phyloP scores from a whole-genome alignment of 2,888 invertebrate species.

The Daptonema setosum region DNA sequence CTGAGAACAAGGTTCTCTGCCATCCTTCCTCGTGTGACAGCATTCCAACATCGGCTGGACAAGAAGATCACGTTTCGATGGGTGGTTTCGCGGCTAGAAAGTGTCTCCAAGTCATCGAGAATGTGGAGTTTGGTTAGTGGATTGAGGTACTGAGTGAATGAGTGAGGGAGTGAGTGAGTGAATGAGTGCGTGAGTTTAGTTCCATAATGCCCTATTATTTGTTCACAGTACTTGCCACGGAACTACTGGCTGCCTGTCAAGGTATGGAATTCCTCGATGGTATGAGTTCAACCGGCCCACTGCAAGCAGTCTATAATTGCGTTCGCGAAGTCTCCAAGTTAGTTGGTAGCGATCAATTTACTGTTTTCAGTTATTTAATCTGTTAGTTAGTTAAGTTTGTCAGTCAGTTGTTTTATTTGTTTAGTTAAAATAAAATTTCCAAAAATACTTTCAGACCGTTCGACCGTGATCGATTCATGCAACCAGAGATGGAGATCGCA shows the following conservation, averaged over 20 bases:
- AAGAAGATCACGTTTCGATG: conserved; percentile 50
- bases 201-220: too few relatives aligned
- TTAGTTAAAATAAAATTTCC: background rate
- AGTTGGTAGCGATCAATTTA: conserved; percentile 10
- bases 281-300: conserved; percentile 40
- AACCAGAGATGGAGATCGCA: conserved; percentile 42
- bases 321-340: conserved; percentile 37
- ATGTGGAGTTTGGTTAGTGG: conserved; percentile 27
- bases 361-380: background rate
- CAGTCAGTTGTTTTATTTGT: background rate
- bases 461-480: conserved; percentile 43
- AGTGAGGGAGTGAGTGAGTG: too few relatives aligned
- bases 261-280: conserved; percentile 45
- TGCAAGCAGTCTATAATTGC: conserved; percentile 42
- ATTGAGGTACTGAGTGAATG: background rate
- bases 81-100: conserved; percentile 45
- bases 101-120: conserved; percentile 36
- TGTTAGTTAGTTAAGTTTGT: background rate
- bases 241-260: conserved; percentile 43
- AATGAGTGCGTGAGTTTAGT: too few relatives aligned
- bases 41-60: conserved; percentile 43
- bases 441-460: conserved; percentile 33
- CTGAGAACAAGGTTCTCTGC: conserved; percentile 46
- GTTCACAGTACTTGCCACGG: conserved; percentile 40
- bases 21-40: conserved; percentile 47